phyloP scores from a whole-genome alignment of 1,140 invertebrate genomes.

The Drosophila serrata region DNA sequence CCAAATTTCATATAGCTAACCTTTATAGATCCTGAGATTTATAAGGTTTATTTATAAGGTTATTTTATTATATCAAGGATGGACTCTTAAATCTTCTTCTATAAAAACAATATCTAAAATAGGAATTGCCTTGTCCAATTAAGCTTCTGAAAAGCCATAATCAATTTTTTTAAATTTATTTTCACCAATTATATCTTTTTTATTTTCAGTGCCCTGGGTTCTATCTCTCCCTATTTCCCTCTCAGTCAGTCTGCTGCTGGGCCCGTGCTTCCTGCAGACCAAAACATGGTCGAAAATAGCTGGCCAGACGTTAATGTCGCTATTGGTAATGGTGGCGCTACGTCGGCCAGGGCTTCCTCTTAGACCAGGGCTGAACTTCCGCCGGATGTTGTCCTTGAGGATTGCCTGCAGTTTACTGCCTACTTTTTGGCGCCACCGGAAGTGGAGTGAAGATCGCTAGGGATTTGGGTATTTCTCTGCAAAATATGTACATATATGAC shows the following conservation, averaged over 20 bases:
- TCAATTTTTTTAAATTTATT: not conserved
- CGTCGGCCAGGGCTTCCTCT: slow-evolving; percentile 41
- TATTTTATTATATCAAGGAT: not conserved
- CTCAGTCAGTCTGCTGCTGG: not conserved
- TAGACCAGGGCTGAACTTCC: slow-evolving; percentile 40
- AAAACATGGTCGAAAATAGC: slow-evolving; percentile 77
- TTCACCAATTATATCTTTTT: accelerated
- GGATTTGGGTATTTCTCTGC: too few species aligned
- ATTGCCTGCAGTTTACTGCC: slow-evolving; percentile 22
- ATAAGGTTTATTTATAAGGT: too few species aligned
- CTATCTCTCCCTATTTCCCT: not conserved
- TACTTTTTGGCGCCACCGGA: slow-evolving; percentile 51
- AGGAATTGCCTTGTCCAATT: too few species aligned
- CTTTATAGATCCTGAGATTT: not conserved
- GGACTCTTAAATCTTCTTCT: too few species aligned
- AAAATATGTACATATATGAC: not conserved
- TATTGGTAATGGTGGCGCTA: slow-evolving; percentile 69
- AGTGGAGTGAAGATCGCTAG: not conserved
- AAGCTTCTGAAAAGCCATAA: not conserved
- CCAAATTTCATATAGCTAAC: not conserved
- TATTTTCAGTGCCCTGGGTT: not conserved
- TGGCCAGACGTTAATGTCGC: slow-evolving; percentile 73
- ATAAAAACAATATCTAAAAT: not conserved
- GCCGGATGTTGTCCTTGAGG: slow-evolving; percentile 2
- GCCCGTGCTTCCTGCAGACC: slow-evolving; percentile 55